These are phyloP conservation scores for Epistrophe grossulariae DNA, from an alignment of 2,888 invertebrate genomes.

Conservation along the genomic window DNA sequence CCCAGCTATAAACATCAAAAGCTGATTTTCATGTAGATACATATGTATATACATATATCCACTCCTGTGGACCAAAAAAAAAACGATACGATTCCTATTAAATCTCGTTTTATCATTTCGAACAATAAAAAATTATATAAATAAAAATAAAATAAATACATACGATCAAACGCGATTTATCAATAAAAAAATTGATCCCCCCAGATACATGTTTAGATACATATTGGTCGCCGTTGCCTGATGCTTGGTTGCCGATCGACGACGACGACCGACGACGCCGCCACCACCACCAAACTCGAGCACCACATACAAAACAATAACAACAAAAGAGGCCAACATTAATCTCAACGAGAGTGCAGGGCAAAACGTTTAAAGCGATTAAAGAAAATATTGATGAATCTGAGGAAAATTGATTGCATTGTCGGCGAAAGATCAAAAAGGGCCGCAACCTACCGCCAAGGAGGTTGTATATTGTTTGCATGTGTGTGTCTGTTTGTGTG, in stretches of 20 bases:
- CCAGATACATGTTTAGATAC: constrained; percentile 75
- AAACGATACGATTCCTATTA: constrained; percentile 54
- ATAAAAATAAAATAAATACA: constrained; percentile 72
- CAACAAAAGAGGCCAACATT: constrained; percentile 53
- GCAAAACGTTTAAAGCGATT: constrained; percentile 75
- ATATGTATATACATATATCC: background rate
- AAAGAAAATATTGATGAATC: constrained; percentile 76
- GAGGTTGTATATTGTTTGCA: constrained; percentile 44
- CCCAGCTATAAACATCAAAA: constrained; percentile 56
- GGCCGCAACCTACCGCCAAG: constrained; percentile 73
- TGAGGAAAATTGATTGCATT: constrained; percentile 76
- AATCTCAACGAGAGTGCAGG: constrained; percentile 64
- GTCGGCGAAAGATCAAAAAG: constrained; percentile 71
- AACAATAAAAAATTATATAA: constrained; percentile 47
- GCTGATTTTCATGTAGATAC: background rate
- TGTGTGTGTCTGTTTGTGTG: constrained; percentile 65
- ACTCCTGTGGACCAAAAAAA: constrained; percentile 32
- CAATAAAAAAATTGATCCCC: constrained; percentile 61
- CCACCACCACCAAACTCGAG: background rate
- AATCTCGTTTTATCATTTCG: constrained; percentile 70
- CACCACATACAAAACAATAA: constrained; percentile 32
- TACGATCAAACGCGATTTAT: constrained; percentile 73
- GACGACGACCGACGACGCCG: background rate
- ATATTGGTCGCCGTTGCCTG: constrained; percentile 28
- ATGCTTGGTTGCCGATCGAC: background rate